Conservation (phyloP, 2,888 invertebrate species). For the Euclidia mi region DNA sequence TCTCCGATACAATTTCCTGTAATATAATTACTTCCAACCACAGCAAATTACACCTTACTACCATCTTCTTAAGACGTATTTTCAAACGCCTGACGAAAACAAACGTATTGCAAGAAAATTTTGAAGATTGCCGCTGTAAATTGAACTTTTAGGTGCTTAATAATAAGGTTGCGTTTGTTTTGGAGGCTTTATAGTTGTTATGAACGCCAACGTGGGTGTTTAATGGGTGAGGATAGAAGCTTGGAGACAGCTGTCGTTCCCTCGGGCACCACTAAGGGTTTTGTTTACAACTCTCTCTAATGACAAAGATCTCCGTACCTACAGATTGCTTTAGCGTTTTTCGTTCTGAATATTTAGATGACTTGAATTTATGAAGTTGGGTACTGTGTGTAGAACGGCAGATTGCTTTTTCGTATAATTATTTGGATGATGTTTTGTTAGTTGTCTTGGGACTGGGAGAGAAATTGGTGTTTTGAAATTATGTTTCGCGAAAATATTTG, state of each 20-base stretch:
- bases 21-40: slow-evolving; percentile 49
- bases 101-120: slow-evolving; percentile 36
- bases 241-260: slow-evolving; percentile 88
- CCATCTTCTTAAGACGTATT: slow-evolving; percentile 54
- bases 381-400: not conserved
- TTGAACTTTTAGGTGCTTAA: slow-evolving; percentile 12
- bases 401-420: not conserved
- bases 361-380: slow-evolving; percentile 27
- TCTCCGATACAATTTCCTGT: slow-evolving; percentile 77
- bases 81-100: slow-evolving; percentile 42
- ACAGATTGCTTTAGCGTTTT: slow-evolving; percentile 43
- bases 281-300: slow-evolving; percentile 86
- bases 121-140: slow-evolving; percentile 36
- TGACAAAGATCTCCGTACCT: slow-evolving; percentile 73
- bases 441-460: too few relatives aligned
- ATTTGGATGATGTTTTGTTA: too few relatives aligned
- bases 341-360: slow-evolving; percentile 39
- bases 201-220: slow-evolving; percentile 79
- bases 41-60: slow-evolving; percentile 56
- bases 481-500: too few relatives aligned
- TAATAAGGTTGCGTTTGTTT: slow-evolving; percentile 54
- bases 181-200: slow-evolving; percentile 52
- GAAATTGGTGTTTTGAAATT: too few relatives aligned
- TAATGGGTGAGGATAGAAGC: slow-evolving; percentile 80
- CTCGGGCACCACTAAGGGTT: slow-evolving; percentile 79